Percentiles rank a stretch among this genome's conserved stretches.
These are phyloP conservation scores for Microchrysa polita DNA, from an alignment of 2,888 invertebrate species.

Conservation along the genomic window DNA sequence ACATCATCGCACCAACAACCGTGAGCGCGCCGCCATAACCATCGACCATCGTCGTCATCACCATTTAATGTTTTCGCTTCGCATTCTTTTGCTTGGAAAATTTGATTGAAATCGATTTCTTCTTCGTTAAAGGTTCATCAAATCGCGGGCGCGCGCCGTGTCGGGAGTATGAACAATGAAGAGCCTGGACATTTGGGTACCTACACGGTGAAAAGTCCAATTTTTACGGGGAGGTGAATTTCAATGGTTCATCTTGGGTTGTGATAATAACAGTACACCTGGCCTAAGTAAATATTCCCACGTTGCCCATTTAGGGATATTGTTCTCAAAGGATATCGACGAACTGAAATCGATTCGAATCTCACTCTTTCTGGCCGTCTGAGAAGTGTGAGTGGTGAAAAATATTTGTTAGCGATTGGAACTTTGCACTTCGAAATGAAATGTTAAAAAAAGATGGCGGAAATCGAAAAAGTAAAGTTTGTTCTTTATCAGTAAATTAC, in stretches of 20 bases:
- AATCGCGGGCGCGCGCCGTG: not conserved
- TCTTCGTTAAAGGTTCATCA: not conserved
- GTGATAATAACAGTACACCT: not conserved
- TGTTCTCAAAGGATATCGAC: conserved; percentile 10
- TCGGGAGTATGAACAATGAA: no score
- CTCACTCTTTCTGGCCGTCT: not conserved
- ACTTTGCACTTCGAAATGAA: no score
- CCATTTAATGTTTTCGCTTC: conserved; percentile 18
- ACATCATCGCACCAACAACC: not conserved
- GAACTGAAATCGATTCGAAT: conserved; percentile 16
- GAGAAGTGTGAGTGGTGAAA: no score
- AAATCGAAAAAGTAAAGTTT: no score
- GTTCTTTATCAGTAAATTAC: no score
- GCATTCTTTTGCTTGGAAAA: conserved; percentile 14
- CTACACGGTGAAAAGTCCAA: not conserved
- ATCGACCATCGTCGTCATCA: conserved; percentile 8
- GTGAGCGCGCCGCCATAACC: not conserved
- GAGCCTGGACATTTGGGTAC: no score
- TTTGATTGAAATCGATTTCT: conserved; percentile 31
- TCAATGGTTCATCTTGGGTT: not conserved
- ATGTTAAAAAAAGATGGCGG: no score
- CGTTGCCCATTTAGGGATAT: conserved; percentile 21
- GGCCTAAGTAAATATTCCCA: conserved; percentile 24
- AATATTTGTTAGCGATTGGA: no score
- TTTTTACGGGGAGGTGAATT: not conserved